Evolutionary conservation across 2,797 vertebrate species (phyloP).

Genomic region (Eospalax fontanierii): DNA sequence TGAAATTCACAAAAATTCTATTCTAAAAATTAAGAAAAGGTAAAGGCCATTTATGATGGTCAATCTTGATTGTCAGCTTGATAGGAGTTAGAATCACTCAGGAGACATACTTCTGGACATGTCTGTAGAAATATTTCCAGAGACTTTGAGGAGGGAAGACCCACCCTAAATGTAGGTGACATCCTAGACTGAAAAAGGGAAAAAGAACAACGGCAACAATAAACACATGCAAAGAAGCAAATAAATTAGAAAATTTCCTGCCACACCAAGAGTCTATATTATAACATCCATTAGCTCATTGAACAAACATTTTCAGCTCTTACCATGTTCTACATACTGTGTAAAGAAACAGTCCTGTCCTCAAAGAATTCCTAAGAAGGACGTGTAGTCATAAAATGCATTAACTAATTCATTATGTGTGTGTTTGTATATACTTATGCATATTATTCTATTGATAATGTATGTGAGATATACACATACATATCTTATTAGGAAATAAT

Average conservation of each 20-base stretch:
- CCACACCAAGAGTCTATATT: not conserved
- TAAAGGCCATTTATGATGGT: not conserved
- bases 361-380: not conserved
- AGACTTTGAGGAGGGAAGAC: not conserved
- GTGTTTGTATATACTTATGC: not conserved
- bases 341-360: not conserved
- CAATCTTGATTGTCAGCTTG: not conserved
- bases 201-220: not conserved
- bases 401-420: not conserved
- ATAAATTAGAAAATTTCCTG: not conserved
- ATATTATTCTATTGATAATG: not conserved
- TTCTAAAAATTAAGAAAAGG: no score
- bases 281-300: not conserved
- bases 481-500: slow-evolving; percentile 33
- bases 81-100: not conserved
- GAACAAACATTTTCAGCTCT: not conserved
- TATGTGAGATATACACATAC: not conserved
- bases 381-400: not conserved
- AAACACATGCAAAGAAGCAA: not conserved
- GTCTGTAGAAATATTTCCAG: not conserved
- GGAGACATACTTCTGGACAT: not conserved
- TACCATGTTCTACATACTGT: not conserved
- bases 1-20: no score
- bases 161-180: not conserved
- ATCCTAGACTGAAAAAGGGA: not conserved